These are phyloP conservation scores for Panulirus ornatus DNA, from an alignment of 1,140 invertebrate species.

Conservation along the genomic window DNA sequence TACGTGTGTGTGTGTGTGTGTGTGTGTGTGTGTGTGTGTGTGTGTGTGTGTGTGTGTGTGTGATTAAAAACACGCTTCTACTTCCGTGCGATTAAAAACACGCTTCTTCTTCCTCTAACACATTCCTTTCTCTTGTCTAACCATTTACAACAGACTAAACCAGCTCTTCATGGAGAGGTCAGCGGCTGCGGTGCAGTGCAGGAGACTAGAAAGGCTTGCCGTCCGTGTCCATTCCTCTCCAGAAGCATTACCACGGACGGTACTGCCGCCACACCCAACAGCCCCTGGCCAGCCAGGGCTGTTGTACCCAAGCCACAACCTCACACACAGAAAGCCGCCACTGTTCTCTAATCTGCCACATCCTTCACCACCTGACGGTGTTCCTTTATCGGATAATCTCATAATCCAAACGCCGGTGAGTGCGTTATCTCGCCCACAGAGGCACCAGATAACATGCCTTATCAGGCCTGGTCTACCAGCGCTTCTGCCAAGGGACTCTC, in stretches of 20 bases:
- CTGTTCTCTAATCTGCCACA: constrained; percentile 18
- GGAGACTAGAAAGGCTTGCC: neutral
- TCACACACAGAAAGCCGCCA: neutral
- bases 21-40: too few relatives aligned
- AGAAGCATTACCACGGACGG: neutral
- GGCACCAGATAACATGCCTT: neutral
- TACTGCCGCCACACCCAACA: neutral
- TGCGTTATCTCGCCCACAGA: neutral
- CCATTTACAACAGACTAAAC: too few relatives aligned
- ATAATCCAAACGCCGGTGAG: neutral
- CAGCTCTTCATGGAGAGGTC: too few relatives aligned
- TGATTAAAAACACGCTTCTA: too few relatives aligned
- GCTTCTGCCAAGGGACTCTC: neutral
- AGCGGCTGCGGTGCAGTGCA: too few relatives aligned
- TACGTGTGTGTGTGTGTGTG: too few relatives aligned
- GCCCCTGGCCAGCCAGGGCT: too few relatives aligned
- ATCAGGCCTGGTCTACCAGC: neutral
- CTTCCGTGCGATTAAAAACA: too few relatives aligned
- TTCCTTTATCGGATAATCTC: constrained; percentile 13
- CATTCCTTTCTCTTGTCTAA: too few relatives aligned
- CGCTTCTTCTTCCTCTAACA: too few relatives aligned
- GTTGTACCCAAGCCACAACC: too few relatives aligned
- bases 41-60: too few relatives aligned
- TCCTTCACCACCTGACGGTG: neutral
- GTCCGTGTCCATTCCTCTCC: neutral